Evolutionary conservation across 2,888 invertebrate species (phyloP).

Genomic region (Parascotia fuliginaria): DNA sequence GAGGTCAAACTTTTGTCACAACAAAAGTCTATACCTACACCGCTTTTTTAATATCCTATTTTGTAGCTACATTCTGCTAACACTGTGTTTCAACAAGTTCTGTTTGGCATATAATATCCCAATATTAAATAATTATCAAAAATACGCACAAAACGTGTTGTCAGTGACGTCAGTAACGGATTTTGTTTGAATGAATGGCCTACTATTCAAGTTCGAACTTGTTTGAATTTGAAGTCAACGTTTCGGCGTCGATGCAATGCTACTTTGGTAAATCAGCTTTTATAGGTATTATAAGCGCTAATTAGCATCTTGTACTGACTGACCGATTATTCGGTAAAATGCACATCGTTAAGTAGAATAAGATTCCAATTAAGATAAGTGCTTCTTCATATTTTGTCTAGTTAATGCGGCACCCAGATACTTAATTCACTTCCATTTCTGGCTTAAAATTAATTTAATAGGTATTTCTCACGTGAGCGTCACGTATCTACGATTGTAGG

Average conservation of each 20-base stretch:
- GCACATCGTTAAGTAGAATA: slow-evolving; percentile 33
- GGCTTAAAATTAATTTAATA: slow-evolving; percentile 49
- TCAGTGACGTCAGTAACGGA: slow-evolving; percentile 16
- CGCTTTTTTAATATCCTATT: slow-evolving; percentile 5
- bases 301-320: slow-evolving; percentile 9
- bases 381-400: slow-evolving; percentile 41
- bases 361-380: slow-evolving; percentile 56
- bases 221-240: slow-evolving; percentile 8
- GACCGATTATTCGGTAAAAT: slow-evolving; percentile 36
- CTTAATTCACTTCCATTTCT: slow-evolving; percentile 46
- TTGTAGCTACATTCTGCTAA: slow-evolving; percentile 1
- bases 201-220: slow-evolving; percentile 30
- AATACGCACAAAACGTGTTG: slow-evolving; percentile 4
- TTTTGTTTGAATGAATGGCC: slow-evolving; percentile 26
- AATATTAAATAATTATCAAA: background rate
- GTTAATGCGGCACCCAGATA: slow-evolving; percentile 49
- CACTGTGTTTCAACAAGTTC: background rate
- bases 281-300: background rate
- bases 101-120: slow-evolving; percentile 3
- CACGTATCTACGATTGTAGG: slow-evolving; percentile 51
- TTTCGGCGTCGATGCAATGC: background rate
- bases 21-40: slow-evolving; percentile 6
- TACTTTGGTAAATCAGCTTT: background rate
- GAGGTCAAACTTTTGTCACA: slow-evolving; percentile 18
- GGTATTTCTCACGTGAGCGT: slow-evolving; percentile 55